These are phyloP conservation scores for Pristionchus pacificus DNA, from an alignment of 1,140 invertebrate genomes.

Conservation along the genomic window DNA sequence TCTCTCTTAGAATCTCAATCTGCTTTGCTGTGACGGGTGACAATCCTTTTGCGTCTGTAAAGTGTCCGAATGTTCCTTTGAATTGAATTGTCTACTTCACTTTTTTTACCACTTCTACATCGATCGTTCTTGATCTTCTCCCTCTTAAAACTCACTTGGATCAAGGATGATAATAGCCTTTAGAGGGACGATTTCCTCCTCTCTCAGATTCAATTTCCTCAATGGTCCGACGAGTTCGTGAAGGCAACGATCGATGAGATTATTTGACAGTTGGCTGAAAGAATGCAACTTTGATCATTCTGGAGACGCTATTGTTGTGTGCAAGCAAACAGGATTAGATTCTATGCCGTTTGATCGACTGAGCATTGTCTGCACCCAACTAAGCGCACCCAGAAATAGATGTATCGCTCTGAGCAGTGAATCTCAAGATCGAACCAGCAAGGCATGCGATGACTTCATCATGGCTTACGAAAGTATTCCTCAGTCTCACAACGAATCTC, in stretches of 20 bases:
- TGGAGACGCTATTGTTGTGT: not conserved
- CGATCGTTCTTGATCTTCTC: slow-evolving; percentile 9
- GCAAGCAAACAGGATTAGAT: no score
- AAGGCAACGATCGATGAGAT: slow-evolving; percentile 53
- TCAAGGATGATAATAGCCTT: slow-evolving; percentile 57
- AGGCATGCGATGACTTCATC: no score
- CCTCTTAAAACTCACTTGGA: slow-evolving; percentile 44
- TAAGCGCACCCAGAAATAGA: no score
- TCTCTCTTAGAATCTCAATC: slow-evolving; percentile 48
- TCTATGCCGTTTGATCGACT: no score
- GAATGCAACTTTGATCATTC: not conserved
- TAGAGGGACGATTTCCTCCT: slow-evolving; percentile 55
- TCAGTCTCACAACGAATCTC: no score
- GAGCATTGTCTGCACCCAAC: no score
- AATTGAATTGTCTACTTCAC: not conserved
- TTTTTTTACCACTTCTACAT: slow-evolving; percentile 15
- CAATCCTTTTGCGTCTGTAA: slow-evolving; percentile 52
- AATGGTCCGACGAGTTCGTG: slow-evolving; percentile 53
- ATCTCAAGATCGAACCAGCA: no score
- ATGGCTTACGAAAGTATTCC: no score
- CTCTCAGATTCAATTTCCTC: slow-evolving; percentile 49
- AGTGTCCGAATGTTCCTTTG: not conserved
- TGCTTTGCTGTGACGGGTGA: slow-evolving; percentile 45
- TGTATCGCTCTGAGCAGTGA: no score
- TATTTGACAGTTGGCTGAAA: slow-evolving; percentile 57